These are phyloP conservation scores for Polydrusus cervinus DNA, from an alignment of 2,888 invertebrate species.

Conservation along the genomic window DNA sequence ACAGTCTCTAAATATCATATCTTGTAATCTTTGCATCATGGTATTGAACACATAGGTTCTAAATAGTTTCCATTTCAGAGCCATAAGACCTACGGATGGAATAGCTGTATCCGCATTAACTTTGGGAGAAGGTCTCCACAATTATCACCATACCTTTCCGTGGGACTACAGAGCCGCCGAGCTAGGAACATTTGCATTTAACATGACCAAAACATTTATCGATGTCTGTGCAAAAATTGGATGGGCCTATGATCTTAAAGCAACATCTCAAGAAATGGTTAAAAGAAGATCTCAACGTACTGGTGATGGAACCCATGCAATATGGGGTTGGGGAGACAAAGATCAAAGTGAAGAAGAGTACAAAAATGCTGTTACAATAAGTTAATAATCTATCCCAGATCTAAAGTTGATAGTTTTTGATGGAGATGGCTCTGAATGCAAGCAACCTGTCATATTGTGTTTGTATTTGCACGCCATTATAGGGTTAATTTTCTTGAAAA, in stretches of 20 bases:
- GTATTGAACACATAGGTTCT: too few species aligned
- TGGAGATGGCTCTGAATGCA: too few species aligned
- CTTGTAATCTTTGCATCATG: too few species aligned
- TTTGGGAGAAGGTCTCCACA: conserved; percentile 89
- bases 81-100: conserved; percentile 84
- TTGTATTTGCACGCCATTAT: too few species aligned
- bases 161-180: conserved; percentile 78
- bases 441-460: too few species aligned
- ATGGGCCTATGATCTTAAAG: conserved; percentile 91
- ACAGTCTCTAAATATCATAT: too few species aligned
- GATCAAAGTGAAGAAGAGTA: conserved; percentile 73
- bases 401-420: too few species aligned
- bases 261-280: conserved; percentile 81
- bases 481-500: too few species aligned
- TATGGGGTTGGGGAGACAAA: conserved; percentile 88
- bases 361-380: conserved; percentile 64
- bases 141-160: conserved; percentile 90
- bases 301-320: conserved; percentile 67
- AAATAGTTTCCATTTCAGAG: conserved; percentile 60
- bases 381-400: too few species aligned
- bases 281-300: conserved; percentile 77
- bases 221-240: conserved; percentile 88
- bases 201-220: conserved; percentile 84
- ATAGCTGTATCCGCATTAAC: conserved; percentile 79
- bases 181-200: conserved; percentile 74